phyloP scores from a whole-genome alignment of 1,140 invertebrate genomes.

The Teleogryllus occipitalis region DNA sequence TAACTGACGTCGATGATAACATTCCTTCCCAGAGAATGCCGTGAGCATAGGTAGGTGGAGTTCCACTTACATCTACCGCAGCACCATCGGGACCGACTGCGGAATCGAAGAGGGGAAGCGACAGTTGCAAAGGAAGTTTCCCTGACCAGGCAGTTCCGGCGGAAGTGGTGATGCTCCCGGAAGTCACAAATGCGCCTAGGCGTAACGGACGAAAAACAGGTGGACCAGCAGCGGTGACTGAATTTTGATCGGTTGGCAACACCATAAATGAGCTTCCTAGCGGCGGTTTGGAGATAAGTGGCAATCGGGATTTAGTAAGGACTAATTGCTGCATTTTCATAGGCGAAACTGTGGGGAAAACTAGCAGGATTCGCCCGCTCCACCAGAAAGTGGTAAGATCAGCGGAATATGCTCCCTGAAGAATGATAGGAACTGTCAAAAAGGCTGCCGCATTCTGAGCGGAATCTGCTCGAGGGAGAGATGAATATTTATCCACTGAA shows the following conservation, averaged over 20 bases:
- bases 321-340: not conserved
- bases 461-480: not conserved
- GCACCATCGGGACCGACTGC: not conserved
- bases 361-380: not conserved
- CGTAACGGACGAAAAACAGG: not conserved
- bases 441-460: not conserved
- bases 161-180: not conserved
- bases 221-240: too few relatives aligned
- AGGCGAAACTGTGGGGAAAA: not conserved
- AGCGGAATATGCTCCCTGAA: slow-evolving; percentile 15
- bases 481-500: not conserved
- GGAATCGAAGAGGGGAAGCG: slow-evolving; percentile 8
- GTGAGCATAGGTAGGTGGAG: not conserved
- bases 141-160: not conserved
- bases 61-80: not conserved
- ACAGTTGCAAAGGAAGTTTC: not conserved
- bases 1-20: not conserved
- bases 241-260: not conserved
- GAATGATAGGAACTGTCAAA: not conserved
- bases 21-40: slow-evolving; percentile 12
- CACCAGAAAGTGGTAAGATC: slow-evolving; percentile 15
- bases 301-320: too few relatives aligned
- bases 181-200: not conserved
- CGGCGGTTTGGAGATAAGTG: not conserved
- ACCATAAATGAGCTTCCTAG: not conserved